Evolutionary conservation across 2,888 invertebrate genomes (phyloP).

Genomic region (Phaonia tiefii): DNA sequence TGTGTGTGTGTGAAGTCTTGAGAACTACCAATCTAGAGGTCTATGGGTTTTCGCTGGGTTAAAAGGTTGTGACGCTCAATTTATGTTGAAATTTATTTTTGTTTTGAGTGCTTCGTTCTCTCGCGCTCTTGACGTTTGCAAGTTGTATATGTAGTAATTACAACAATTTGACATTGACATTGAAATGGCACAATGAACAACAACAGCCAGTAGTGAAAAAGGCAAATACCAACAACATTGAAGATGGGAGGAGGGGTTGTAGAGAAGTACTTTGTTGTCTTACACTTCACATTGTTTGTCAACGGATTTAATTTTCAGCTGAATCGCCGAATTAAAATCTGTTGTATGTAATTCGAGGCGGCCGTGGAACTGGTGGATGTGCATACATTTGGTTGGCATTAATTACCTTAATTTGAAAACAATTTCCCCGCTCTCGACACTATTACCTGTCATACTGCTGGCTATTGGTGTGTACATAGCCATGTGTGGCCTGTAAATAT

Average conservation of each 20-base stretch:
- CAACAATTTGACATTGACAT: conserved; percentile 47
- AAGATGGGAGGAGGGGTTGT: no score
- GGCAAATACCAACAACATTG: background rate
- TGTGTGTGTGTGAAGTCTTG: no score
- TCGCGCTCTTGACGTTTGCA: background rate
- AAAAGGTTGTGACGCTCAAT: conserved; percentile 27
- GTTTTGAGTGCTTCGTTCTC: background rate
- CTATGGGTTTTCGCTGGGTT: background rate
- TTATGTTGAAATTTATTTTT: conserved; percentile 24
- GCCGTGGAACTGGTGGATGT: background rate
- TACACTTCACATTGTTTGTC: conserved; percentile 5
- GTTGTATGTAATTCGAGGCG: background rate
- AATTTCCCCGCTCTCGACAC: background rate
- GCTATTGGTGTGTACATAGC: no score
- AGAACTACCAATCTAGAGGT: background rate
- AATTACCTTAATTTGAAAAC: background rate
- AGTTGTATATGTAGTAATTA: conserved; percentile 17
- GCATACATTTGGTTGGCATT: background rate
- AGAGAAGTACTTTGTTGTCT: background rate
- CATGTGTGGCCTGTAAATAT: no score
- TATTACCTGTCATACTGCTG: no score
- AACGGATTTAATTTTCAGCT: background rate
- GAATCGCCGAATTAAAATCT: background rate
- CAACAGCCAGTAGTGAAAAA: background rate
- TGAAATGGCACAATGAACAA: conserved; percentile 19